Evolutionary conservation across 2,888 invertebrate genomes (phyloP).

Genomic region (Bugulina stolonifera): DNA sequence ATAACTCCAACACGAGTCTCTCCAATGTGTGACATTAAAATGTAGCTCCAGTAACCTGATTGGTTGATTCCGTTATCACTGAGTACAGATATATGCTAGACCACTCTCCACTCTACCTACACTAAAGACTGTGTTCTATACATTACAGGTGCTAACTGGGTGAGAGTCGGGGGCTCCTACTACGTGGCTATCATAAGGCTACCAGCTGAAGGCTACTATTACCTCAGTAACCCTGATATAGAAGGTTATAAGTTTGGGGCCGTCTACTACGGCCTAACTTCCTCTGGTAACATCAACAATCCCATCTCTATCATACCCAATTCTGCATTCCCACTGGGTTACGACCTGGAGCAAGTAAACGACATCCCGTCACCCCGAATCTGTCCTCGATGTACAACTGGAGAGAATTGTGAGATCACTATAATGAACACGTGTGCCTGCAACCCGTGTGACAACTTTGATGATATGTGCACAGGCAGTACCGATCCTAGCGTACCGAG

Average conservation of each 20-base stretch:
- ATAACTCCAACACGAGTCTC: no score
- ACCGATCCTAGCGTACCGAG: not conserved
- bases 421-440: constrained; percentile 16
- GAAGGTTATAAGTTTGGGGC: not conserved
- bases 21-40: no score
- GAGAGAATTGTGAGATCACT: not conserved
- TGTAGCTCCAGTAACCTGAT: no score
- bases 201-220: not conserved
- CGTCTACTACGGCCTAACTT: not conserved
- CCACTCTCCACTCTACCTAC: no score
- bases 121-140: not conserved
- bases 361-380: not conserved
- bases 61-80: no score
- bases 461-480: not conserved
- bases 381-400: not conserved
- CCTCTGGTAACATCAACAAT: not conserved
- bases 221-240: not conserved
- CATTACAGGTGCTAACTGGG: constrained; percentile 4
- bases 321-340: constrained; percentile 20
- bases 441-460: constrained; percentile 21
- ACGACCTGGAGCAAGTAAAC: not conserved
- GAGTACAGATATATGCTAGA: no score
- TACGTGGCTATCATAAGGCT: not conserved
- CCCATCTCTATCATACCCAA: not conserved
- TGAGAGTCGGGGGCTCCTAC: not conserved